Evolutionary conservation across 2,888 invertebrate genomes (phyloP), one percentile per base, ranked within the genome.

Genomic region (Andrena hattorfiana): DNA sequence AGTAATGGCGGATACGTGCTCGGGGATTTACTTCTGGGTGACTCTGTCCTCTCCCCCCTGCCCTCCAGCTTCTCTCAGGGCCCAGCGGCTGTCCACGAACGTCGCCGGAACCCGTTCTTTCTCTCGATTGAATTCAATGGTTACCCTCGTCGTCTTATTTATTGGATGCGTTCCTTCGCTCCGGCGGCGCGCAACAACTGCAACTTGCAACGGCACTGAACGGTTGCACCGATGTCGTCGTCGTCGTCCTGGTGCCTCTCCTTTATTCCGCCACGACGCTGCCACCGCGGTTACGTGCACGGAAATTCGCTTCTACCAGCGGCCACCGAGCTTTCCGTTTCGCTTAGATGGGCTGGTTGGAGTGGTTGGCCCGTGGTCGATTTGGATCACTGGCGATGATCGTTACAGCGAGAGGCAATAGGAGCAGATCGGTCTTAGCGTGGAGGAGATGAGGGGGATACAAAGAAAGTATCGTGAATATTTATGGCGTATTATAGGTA

Each of bases 1-100:
- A 88, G 91, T 90, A 91, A 90, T 91, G 90, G 91, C 89, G 89
- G 88, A 88, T 88, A 90, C 89, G 91, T 89, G 90, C 88, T 87
- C 86, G 87, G 87, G 88, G 90, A 89, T 90, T 90, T 89, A 91
- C 91, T 91, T 91, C 91, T 91, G 89, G 92, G 81, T 71, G 80
- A 54, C 83, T 76, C 62, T 63, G 60, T 49, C 49, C 51, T 42
- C 42, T n/a, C 32, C 54, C 32, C 62, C 26, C n/a, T 23, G 30
- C 35, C 35, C 60, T 26, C 67, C 67, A 23, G 48, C 54, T 28
- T 16, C 51, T 54, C 71, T 49, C 42, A 10, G 49, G 64, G 51
- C 67, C 63, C 51, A 48, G 54, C 68, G 73, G 77, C 66, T 76
- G 79, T 78, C 81, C 78, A 62, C 74, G 84, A 84, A 73, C 80